These are phyloP conservation scores for Mamestra brassicae DNA, from an alignment of 2,888 invertebrate genomes.

Conservation along the genomic window DNA sequence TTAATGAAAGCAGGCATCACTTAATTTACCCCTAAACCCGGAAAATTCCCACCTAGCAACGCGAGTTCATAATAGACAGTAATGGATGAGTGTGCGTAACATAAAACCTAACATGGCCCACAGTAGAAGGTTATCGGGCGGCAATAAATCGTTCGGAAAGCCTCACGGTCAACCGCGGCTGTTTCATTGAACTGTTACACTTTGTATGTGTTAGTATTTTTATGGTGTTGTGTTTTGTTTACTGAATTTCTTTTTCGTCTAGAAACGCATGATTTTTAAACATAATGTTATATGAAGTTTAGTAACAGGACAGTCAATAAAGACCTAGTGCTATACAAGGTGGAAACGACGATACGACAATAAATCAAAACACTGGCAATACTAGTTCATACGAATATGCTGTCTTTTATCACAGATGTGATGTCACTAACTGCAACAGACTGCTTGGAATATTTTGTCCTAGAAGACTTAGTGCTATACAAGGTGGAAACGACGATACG, in stretches of 20 bases:
- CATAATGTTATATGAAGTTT: neutral
- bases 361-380: no score
- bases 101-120: slow-evolving; percentile 32
- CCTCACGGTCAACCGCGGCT: slow-evolving; percentile 26
- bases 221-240: slow-evolving; percentile 4
- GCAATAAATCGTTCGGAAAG: slow-evolving; percentile 45
- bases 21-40: neutral
- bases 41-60: slow-evolving; percentile 23
- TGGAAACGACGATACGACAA: no score
- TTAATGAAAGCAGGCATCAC: neutral
- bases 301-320: no score
- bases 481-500: no score
- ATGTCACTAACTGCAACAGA: no score
- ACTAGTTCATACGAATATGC: no score
- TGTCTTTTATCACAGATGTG: no score
- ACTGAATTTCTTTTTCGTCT: neutral
- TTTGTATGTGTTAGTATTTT: neutral
- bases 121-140: slow-evolving; percentile 45
- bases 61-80: slow-evolving; percentile 37
- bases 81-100: slow-evolving; percentile 33
- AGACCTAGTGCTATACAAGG: neutral
- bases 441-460: no score
- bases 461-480: neutral
- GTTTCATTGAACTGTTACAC: slow-evolving; percentile 1
- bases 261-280: neutral